Percentiles rank a stretch among this genome's conserved stretches.
phyloP scores from a whole-genome alignment of 30 jellyfish, hydroid and myxozoan species.

The Aurelia sp. region DNA sequence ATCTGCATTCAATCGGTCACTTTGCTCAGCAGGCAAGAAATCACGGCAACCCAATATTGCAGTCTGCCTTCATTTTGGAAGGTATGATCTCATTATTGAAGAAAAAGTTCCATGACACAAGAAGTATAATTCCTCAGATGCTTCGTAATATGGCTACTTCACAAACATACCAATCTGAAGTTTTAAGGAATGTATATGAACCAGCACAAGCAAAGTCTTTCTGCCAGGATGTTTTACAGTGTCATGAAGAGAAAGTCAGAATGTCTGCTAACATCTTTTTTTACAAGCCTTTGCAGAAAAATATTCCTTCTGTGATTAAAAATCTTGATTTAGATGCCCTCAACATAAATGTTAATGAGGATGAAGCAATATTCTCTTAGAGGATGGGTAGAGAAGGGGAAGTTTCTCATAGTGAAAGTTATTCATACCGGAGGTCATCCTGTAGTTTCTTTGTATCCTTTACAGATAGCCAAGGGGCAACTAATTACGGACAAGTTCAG shows the following conservation, averaged over 20 bases:
- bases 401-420: too few species aligned
- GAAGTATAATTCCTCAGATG: conserved; percentile 2
- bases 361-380: too few species aligned
- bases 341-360: too few species aligned
- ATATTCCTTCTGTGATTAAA: too few species aligned
- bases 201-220: neutral
- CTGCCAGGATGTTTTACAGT: too few species aligned
- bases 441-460: conserved; percentile 18
- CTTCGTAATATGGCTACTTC: conserved; percentile 1
- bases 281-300: too few species aligned
- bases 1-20: conserved; percentile 2
- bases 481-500: neutral
- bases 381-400: too few species aligned
- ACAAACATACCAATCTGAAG: neutral
- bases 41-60: conserved; percentile 18
- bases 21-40: conserved; percentile 19
- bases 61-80: conserved; percentile 6
- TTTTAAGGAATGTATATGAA: neutral
- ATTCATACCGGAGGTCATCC: conserved; percentile 3
- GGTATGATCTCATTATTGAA: neutral
- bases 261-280: too few species aligned
- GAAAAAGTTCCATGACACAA: conserved; percentile 8
- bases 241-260: too few species aligned
- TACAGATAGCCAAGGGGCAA: neutral
- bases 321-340: too few species aligned